Conservation (phyloP, 2,888 invertebrate species). For the Sturmia bella region DNA sequence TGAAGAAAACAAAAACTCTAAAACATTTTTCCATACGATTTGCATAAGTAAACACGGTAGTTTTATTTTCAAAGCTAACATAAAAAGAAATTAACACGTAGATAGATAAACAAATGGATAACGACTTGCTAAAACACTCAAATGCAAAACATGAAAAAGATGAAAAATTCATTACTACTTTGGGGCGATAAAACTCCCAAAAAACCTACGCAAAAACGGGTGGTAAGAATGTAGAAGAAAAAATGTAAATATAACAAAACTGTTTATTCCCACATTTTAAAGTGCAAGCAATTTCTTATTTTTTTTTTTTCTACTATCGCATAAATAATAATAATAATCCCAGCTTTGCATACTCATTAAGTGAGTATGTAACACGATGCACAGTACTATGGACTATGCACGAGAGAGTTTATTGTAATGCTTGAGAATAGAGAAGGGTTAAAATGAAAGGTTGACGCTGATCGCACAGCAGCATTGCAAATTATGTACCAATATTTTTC, state of each 20-base stretch:
- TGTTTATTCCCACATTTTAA: neutral
- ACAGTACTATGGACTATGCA: too few species aligned
- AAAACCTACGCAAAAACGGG: constrained; percentile 48
- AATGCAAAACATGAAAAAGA: neutral
- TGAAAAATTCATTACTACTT: constrained; percentile 26
- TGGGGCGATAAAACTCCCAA: neutral
- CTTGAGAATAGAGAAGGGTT: too few species aligned
- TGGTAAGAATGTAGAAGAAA: constrained; percentile 1
- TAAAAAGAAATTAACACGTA: constrained; percentile 30
- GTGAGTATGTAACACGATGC: too few species aligned
- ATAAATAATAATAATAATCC: too few species aligned
- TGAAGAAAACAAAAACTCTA: neutral
- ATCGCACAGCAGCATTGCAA: too few species aligned
- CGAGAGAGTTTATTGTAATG: too few species aligned
- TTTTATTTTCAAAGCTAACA: constrained; percentile 16
- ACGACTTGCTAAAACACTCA: constrained; percentile 15
- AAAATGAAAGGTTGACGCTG: too few species aligned
- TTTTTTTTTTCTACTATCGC: too few species aligned
- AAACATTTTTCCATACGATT: constrained; percentile 18
- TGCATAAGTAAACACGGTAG: constrained; percentile 36
- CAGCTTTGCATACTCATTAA: too few species aligned
- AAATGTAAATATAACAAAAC: neutral
- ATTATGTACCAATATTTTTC: too few species aligned
- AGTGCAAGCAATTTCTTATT: neutral
- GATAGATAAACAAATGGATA: constrained; percentile 22